These are phyloP conservation scores for Cheilosia scutellata DNA, from an alignment of 2,888 invertebrate species.

Conservation along the genomic window DNA sequence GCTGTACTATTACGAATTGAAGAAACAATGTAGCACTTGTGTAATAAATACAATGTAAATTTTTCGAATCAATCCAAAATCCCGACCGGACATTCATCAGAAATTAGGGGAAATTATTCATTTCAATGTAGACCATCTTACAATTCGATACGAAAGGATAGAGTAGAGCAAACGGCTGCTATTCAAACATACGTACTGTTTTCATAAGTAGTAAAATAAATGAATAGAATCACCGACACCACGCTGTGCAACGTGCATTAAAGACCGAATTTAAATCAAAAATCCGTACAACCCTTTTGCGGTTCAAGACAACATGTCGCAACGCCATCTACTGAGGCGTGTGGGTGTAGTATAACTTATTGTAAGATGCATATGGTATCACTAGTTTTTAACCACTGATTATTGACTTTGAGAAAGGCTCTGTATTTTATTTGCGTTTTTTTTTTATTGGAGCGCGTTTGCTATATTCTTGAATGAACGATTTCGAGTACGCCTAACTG, in stretches of 20 bases:
- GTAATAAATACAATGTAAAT: conserved; percentile 10
- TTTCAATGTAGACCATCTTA: conserved; percentile 2
- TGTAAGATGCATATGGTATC: too few species aligned
- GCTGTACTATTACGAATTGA: too few species aligned
- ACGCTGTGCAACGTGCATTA: conserved; percentile 12
- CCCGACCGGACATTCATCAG: conserved; percentile 23
- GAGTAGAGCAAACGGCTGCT: neutral
- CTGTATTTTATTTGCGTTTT: too few species aligned
- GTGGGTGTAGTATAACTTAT: neutral
- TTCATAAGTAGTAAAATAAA: conserved; percentile 17
- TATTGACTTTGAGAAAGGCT: too few species aligned
- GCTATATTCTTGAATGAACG: too few species aligned
- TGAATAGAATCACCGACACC: conserved; percentile 21
- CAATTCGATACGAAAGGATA: neutral
- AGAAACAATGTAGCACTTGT: neutral
- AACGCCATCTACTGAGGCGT: conserved; percentile 2
- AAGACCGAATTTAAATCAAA: neutral
- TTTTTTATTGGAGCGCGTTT: too few species aligned
- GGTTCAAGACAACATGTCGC: neutral
- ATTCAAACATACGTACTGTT: neutral
- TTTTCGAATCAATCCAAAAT: neutral
- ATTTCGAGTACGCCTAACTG: too few species aligned
- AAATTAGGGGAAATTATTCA: conserved; percentile 18
- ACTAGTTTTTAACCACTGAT: too few species aligned
- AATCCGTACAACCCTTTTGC: neutral